A percentile compares a stretch with the other conserved stretches of the same genome.
These are phyloP conservation scores for Tetramorium alpestre DNA, from an alignment of 1,140 invertebrate species.

Conservation along the genomic window DNA sequence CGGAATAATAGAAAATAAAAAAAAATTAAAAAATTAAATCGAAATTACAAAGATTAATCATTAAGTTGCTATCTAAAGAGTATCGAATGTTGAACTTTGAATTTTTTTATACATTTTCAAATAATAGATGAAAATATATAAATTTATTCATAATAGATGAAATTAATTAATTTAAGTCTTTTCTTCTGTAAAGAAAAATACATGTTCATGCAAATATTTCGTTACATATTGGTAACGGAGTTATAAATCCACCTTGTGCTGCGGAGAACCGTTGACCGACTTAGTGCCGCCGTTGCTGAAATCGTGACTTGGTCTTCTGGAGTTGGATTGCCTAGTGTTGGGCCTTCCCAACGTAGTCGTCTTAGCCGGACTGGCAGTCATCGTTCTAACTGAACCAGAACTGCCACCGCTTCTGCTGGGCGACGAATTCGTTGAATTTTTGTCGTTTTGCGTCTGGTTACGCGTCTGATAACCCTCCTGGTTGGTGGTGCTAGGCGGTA, in stretches of 20 bases:
- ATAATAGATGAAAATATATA: background rate
- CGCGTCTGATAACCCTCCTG: conserved; percentile 78
- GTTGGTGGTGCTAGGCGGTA: conserved; percentile 76
- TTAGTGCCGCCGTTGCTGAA: conserved; percentile 80
- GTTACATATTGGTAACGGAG: conserved; percentile 13
- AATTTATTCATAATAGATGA: background rate
- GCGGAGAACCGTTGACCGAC: conserved; percentile 81
- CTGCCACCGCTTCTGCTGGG: conserved; percentile 84
- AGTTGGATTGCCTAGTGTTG: conserved; percentile 79
- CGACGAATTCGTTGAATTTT: conserved; percentile 83
- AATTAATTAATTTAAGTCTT: background rate
- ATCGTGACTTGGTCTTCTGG: conserved; percentile 81
- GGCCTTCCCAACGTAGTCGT: conserved; percentile 78
- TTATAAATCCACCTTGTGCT: conserved; percentile 80
- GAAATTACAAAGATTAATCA: background rate
- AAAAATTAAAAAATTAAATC: background rate
- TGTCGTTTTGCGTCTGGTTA: conserved; percentile 79
- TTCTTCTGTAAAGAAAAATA: background rate
- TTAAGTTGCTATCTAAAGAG: background rate
- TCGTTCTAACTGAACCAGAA: conserved; percentile 81
- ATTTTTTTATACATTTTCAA: background rate
- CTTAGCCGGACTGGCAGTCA: conserved; percentile 80
- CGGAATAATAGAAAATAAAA: background rate
- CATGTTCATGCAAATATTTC: background rate
- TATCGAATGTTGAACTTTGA: background rate